Conservation (phyloP, 1,140 invertebrate species). For the Ridgeia piscesae region DNA sequence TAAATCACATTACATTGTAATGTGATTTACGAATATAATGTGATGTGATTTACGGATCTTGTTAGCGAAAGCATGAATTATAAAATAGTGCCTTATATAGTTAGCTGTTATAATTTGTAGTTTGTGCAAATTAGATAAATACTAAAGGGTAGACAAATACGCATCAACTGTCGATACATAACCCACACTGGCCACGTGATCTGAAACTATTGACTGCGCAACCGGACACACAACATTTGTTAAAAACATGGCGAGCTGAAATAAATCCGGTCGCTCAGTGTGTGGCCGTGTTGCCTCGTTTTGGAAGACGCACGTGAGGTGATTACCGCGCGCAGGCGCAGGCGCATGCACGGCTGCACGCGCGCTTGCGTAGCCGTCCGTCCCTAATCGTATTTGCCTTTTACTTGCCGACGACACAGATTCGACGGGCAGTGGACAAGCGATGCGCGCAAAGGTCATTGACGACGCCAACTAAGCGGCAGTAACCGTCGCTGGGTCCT, state of each 20-base stretch:
- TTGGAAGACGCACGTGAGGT: not conserved
- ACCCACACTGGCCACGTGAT: not conserved
- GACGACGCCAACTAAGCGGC: not conserved
- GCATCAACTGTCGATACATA: not conserved
- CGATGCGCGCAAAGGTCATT: not conserved
- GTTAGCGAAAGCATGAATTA: no score
- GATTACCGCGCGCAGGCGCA: not conserved
- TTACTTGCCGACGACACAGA: not conserved
- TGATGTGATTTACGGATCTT: no score
- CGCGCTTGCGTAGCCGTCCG: not conserved
- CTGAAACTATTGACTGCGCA: not conserved
- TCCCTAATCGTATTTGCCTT: not conserved
- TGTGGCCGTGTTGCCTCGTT: not conserved
- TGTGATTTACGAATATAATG: no score
- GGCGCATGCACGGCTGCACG: not conserved
- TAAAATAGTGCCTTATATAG: no score
- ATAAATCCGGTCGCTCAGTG: not conserved
- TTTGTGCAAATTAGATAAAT: no score
- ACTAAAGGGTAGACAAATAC: no score
- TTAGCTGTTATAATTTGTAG: no score
- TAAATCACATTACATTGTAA: no score
- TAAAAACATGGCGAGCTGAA: not conserved
- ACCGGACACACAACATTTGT: not conserved
- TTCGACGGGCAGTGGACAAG: not conserved
- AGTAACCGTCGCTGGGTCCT: not conserved